A percentile compares a stretch with the other conserved stretches of the same genome.
phyloP scores from a whole-genome alignment of 2,113 vertebrate genomes.

The Neolamprologus cancellatus region DNA sequence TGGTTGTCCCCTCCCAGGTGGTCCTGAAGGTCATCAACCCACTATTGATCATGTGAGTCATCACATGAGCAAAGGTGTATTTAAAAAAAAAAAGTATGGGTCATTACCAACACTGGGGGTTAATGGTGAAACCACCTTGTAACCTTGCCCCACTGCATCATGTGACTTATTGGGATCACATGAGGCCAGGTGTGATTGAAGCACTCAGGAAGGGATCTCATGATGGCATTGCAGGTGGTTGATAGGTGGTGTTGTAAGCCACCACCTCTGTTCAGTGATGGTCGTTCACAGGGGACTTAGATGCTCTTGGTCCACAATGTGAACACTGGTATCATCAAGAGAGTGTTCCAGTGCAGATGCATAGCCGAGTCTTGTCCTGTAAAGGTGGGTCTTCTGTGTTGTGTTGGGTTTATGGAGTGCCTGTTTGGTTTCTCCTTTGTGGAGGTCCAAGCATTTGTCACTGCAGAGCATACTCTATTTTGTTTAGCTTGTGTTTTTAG shows the following conservation, averaged over 20 bases:
- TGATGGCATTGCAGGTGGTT: not conserved
- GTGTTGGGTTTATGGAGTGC: not conserved
- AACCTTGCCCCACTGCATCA: not conserved
- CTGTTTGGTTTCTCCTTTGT: not conserved
- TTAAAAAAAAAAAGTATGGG: not conserved
- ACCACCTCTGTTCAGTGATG: not conserved
- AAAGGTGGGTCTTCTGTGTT: rapidly evolving
- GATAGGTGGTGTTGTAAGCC: not conserved
- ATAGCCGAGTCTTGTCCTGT: not conserved
- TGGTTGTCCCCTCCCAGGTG: not conserved
- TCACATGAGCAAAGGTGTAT: not conserved
- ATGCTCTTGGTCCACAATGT: not conserved
- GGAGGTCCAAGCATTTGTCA: not conserved
- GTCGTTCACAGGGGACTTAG: not conserved
- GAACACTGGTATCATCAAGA: not conserved
- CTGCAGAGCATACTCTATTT: not conserved
- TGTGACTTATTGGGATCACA: not conserved
- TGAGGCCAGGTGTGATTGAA: not conserved
- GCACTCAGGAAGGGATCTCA: not conserved
- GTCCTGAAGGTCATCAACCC: not conserved
- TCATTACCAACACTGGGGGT: not conserved
- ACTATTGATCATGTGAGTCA: not conserved
- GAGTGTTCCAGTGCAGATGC: not conserved
- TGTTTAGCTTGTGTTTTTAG: not conserved
- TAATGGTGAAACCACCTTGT: not conserved